These are phyloP conservation scores for Protosalanx chinensis DNA, from an alignment of 2,797 vertebrate genomes.

Conservation along the genomic window DNA sequence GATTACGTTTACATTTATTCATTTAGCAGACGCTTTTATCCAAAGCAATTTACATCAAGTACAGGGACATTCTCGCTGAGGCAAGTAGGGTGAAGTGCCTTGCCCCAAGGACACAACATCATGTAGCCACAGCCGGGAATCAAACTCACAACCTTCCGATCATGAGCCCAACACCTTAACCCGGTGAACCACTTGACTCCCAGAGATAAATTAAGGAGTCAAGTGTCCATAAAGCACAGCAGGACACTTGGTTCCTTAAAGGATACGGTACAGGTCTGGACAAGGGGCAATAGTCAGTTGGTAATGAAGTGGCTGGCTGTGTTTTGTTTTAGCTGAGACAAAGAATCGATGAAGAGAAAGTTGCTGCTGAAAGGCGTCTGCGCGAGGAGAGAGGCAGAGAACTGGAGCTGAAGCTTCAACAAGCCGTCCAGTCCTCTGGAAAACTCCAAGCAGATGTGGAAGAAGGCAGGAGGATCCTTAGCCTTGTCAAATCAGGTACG, in stretches of 20 bases:
- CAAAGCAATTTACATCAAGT: too few species aligned
- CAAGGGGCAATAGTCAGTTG: constrained; percentile 4
- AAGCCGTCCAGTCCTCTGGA: constrained; percentile 3
- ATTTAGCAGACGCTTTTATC: too few species aligned
- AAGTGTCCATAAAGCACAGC: neutral
- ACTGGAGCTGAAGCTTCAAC: constrained; percentile 7
- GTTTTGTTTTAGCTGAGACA: constrained; percentile 24
- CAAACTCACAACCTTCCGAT: too few species aligned
- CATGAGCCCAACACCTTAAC: too few species aligned
- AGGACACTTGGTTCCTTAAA: neutral
- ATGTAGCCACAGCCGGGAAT: too few species aligned
- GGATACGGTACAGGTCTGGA: constrained; percentile 12
- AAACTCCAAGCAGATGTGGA: constrained; percentile 19
- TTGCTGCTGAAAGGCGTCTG: neutral
- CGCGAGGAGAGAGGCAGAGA: neutral
- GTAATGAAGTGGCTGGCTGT: neutral
- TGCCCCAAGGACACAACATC: too few species aligned
- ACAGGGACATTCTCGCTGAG: too few species aligned
- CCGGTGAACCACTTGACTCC: too few species aligned
- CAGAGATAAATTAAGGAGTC: too few species aligned
- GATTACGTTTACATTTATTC: too few species aligned
- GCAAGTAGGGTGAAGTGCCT: too few species aligned
- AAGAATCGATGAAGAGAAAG: constrained; percentile 11
- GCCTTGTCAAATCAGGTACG: constrained; percentile 24
- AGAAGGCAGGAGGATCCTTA: constrained; percentile 6